Base-by-base conservation (phyloP, 2,888 invertebrate genomes). In the Rhagonycha fulva region DNA sequence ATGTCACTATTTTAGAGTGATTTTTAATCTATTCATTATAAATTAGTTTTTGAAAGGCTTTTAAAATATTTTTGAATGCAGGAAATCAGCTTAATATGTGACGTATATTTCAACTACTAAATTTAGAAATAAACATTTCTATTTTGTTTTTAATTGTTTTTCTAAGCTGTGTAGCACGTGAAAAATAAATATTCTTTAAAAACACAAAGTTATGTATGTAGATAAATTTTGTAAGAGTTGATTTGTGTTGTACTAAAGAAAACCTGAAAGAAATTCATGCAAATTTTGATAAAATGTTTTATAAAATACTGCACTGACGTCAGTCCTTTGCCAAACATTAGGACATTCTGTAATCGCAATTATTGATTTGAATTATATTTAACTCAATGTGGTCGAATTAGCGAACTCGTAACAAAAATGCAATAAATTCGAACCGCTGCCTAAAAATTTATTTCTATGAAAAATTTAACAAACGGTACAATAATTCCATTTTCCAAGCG, bases 11-110 rank as follows among this genome's bases (percentile, higher is more conserved):
- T 47, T 47, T 47, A 47, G 47, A 47, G 47, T 47, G 47, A 47
- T 47, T 47, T 47, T 47, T 47, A 47, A 47, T 47, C 28, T 23
- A 70, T 32, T 26, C 62, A 30, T 23, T 62, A 62, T 70, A 62
- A 70, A 70, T 70, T 70, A 23, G 30, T 62, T 70, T 70, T 62
- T 70, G 30, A 61, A 70, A 23, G 30, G 14, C 24, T 12, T 19
- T 9, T n/a, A 26, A 61, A n/a, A n/a, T 47, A 47, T 5, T 9
- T n/a, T n/a, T 47, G 2, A 47, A 47, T n/a, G n/a, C 9, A n/a
- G n/a, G 12, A 47, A 47, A 47, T 47, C 47, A n/a, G n/a, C n/a
- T 47, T 47, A 47, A n/a, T n/a, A n/a, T n/a, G n/a, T n/a, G n/a
- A 47, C 47, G 47, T n/a, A n/a, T 7, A 47, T n/a, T 47, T 47